Evolutionary conservation across 2,888 invertebrate species (phyloP), one percentile per base, ranked within the genome.

Genomic region (Endotricha flammealis): DNA sequence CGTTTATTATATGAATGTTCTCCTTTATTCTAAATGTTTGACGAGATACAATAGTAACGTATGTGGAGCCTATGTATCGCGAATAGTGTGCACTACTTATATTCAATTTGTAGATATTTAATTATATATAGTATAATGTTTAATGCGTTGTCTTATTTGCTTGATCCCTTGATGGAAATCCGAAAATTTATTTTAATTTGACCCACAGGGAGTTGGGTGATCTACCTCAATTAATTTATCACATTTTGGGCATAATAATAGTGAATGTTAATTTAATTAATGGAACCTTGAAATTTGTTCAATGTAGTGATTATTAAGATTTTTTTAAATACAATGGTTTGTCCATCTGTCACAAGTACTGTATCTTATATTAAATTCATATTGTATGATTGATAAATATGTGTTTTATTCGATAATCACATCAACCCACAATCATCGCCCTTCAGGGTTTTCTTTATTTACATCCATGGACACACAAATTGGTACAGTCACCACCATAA

Each of bases 171-270:
- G 61, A 64, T 58, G 72, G 72, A 66, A 65, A 70, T 70, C 77
- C 71, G 75, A 70, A 68, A 74, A 64, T 53, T 75, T 70, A 74
- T 74, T 79, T 75, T 81, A 75, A 74, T 81, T 80, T 35, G 77
- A 70, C 72, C 64, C 70, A 83, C 80, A 64, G 67, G 64, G 44
- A 63, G 61, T 56, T 42, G 81, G 79, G 79, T 68, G 68, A 87
- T 83, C 87, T 87, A 87, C 87, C 87, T 87, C 87, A 87, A 75
- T 83, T 87, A 72, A 79, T 86, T 87, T 86, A 85, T 81, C 82
- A 82, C 81, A 79, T 74, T 86, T 85, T 76, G 83, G 82, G 82
- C 85, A 82, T 83, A 78, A 81, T 82, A 76, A 74, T 78, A 75
- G 71, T 67, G 61, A 76, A 75, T 74, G 68, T 79, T 77, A 70